phyloP scores from a whole-genome alignment of 2,113 vertebrate genomes.

The Alaudala cheleensis region DNA sequence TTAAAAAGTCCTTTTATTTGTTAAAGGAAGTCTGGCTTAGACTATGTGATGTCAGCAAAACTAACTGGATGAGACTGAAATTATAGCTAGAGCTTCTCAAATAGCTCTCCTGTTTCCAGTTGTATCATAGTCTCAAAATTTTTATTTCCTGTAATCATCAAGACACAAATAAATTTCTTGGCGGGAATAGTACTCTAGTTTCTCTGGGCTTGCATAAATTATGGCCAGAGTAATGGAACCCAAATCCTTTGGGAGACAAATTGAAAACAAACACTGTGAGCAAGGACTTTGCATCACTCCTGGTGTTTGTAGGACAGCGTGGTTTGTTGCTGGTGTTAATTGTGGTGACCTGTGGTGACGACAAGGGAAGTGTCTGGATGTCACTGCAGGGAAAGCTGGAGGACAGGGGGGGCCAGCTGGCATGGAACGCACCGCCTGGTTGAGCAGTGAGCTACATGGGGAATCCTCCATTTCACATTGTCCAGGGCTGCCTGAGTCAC shows the following conservation, averaged over 20 bases:
- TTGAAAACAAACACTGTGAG: background rate
- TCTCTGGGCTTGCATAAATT: background rate
- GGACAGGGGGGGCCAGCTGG: background rate
- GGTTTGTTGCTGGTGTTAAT: background rate
- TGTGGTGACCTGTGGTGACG: background rate
- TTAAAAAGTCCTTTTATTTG: background rate
- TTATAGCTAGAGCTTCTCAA: background rate
- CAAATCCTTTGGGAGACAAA: background rate
- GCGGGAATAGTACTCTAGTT: background rate
- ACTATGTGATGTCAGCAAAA: background rate
- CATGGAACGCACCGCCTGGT: accelerated
- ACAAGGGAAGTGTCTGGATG: background rate
- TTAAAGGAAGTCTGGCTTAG: background rate
- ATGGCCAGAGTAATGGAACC: background rate
- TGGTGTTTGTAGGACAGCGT: background rate
- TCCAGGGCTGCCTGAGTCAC: background rate
- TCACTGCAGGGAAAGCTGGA: background rate
- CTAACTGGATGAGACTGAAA: background rate
- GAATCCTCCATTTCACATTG: accelerated
- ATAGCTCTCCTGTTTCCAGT: background rate
- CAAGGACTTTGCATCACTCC: accelerated
- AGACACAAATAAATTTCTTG: background rate
- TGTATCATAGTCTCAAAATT: background rate
- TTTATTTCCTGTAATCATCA: background rate
- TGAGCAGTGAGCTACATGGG: accelerated